Conservation (phyloP, 2,113 vertebrate genomes). For the Nerophis ophidion region DNA sequence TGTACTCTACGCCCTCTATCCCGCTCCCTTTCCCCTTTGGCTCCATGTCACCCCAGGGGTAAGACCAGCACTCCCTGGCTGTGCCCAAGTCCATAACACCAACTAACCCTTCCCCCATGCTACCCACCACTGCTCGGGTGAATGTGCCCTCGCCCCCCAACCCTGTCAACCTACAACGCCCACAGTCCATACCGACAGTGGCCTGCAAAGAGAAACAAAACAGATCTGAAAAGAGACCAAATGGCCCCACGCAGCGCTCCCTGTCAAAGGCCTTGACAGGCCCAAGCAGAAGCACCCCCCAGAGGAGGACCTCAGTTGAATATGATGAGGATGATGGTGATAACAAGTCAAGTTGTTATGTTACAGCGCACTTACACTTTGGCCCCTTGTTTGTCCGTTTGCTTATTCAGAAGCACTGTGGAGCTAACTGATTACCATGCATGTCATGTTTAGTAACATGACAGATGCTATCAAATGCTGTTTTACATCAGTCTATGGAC, state of each 20-base stretch:
- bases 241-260: constrained; percentile 52
- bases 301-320: constrained; percentile 54
- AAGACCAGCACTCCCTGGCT: constrained; percentile 50
- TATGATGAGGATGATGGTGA: constrained; percentile 57
- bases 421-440: constrained; percentile 52
- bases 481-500: constrained; percentile 49
- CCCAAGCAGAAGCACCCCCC: constrained; percentile 40
- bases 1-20: constrained; percentile 71
- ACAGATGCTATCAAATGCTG: constrained; percentile 56
- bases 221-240: constrained; percentile 67
- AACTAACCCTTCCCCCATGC: constrained; percentile 42
- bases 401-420: constrained; percentile 41
- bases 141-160: constrained; percentile 49
- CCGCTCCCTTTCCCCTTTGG: constrained; percentile 60
- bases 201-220: constrained; percentile 67
- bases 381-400: constrained; percentile 58
- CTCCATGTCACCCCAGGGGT: constrained; percentile 60
- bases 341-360: constrained; percentile 62
- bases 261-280: constrained; percentile 64
- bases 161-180: constrained; percentile 43
- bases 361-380: constrained; percentile 59
- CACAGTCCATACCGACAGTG: constrained; percentile 54
- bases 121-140: constrained; percentile 50
- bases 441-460: constrained; percentile 52
- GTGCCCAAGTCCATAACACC: constrained; percentile 68